Evolutionary conservation across 2,797 vertebrate genomes (phyloP).

Genomic region (Hemitrygon akajei): DNA sequence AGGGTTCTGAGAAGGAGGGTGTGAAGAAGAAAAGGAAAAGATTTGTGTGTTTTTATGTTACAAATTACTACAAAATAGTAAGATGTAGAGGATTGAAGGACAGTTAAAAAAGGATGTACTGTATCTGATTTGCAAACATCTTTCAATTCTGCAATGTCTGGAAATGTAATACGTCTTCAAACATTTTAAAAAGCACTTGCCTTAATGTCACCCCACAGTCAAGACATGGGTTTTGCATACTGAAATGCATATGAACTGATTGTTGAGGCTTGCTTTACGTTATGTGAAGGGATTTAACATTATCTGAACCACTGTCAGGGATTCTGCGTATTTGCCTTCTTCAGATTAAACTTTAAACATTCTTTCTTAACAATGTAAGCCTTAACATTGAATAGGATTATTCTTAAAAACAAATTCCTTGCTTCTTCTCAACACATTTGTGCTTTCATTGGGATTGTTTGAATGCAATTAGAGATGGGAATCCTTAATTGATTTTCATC

Average conservation of each 20-base stretch:
- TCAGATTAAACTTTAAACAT: too few species aligned
- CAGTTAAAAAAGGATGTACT: neutral
- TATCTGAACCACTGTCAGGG: neutral
- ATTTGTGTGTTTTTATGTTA: neutral
- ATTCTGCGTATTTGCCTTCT: too few species aligned
- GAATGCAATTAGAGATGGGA: neutral
- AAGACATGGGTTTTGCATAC: too few species aligned
- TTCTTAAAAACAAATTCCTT: neutral
- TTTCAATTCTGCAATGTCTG: neutral
- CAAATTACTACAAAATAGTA: neutral
- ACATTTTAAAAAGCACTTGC: too few species aligned
- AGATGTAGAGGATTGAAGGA: neutral
- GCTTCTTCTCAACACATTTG: neutral
- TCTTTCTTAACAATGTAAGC: too few species aligned
- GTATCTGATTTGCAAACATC: neutral
- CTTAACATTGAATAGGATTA: neutral
- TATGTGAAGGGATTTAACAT: neutral
- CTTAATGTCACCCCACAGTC: too few species aligned
- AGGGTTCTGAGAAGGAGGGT: neutral
- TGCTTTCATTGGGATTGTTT: neutral
- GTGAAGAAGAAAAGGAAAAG: neutral
- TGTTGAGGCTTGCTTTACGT: too few species aligned
- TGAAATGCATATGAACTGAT: too few species aligned
- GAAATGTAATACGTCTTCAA: too few species aligned
- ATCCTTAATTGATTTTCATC: neutral